Evolutionary conservation across 2,888 invertebrate genomes (phyloP), one percentile per base, ranked within the genome.

Genomic region (Hanleya hanleyi): DNA sequence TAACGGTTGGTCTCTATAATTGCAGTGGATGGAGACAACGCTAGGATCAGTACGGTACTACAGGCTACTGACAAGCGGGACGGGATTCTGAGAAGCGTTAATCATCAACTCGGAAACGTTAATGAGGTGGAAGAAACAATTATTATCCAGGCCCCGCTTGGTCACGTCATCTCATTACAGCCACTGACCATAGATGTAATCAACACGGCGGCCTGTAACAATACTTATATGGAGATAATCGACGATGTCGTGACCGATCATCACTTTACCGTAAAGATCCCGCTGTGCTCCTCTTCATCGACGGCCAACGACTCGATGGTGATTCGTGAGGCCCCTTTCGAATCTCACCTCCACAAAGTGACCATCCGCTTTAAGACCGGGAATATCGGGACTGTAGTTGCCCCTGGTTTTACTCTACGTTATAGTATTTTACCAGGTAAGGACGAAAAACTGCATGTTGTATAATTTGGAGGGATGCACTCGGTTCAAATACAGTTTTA

Each of bases 341-440:
- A 7, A 26, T 57, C 57, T 4, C 57, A 57, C 12, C 57, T 57
- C 3, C 57, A 57, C 29, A 26, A 57, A 26, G 57, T 57, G 29
- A 22, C 29, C 26, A 3, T 57, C 2, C 57, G 57, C 57, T 29
- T 57, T 15, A 3, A 7, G 12, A 57, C 57, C 22, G 57, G 57
- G 4, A 26, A 57, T 26, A 57, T 29, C 9, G 57, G 29, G 26
- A 12, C 22, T 15, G 18, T 15, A 57, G 29, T 26, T 4, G 2
- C 57, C 1, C 57, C 57, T 2, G 57, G 57, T 1, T 82, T 94
- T 95, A 87, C 92, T 93, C 64, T 41, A n/a, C 36, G 33, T 15
- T 57, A 57, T 32, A 57, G 12, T 18, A 9, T 57, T 29, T 26
- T 29, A 1, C 57, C 57, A 7, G 57, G 57, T 57, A 29, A 22